Base-by-base conservation (phyloP, 2,797 vertebrate species). In the Parauchenoglanis punctatus region DNA sequence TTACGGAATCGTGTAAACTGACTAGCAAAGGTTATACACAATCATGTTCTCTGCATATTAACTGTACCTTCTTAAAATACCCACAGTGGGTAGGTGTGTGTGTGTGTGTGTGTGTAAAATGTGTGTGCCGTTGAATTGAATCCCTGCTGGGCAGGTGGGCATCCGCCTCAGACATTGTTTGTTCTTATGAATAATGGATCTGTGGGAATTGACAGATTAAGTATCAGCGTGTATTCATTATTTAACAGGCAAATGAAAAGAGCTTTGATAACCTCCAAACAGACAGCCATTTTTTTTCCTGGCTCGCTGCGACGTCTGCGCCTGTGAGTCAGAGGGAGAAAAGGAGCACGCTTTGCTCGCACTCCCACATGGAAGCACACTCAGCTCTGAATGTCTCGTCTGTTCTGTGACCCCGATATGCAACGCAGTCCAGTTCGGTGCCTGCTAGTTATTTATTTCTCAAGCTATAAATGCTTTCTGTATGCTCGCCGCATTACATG, bases 171-270 rank as follows among this genome's bases (percentile, higher is more conserved):
- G 83, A 78, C 89, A 88, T 91, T 91, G 67, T 92, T 91, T 91
- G 85, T 91, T 83, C 88, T 80, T 90, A 90, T 93, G 85, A 92
- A 92, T 92, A 91, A 93, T 92, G 90, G 73, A 89, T 92, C 85
- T 73, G 63, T 87, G 89, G 91, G 90, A 89, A 90, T 88, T 90
- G 88, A 90, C 88, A 91, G 90, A 89, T 85, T 77, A 88, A 87
- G 91, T 91, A 91, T 91, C 91, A 91, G 77, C 84, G 56, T 86
- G 85, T 89, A 90, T 91, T 89, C 88, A 92, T 92, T 91, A 91
- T 93, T 90, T 88, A 93, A 73, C 67, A 80, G 88, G 85, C 89
- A 86, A 87, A 91, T 88, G 88, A 89, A 91, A 91, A 89, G 87
- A 58, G 90, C 86, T 90, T 90, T 89, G 90, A 92, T 89, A 90